Base-by-base conservation (phyloP, 2,888 invertebrate genomes). In the Andrena fulva region DNA sequence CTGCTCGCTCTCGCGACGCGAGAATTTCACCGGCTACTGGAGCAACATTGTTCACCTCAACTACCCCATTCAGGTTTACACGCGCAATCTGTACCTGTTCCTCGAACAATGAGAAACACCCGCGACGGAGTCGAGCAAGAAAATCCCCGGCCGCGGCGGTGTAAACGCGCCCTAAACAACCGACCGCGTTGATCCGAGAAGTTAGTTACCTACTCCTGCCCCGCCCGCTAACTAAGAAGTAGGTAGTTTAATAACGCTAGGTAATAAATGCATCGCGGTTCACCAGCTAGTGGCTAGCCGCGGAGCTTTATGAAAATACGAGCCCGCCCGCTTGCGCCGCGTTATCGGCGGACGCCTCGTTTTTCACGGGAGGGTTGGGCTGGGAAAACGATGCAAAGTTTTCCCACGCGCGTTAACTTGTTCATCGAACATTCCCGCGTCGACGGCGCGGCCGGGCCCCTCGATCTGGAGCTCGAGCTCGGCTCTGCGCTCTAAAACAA, bases 271-370 rank as follows among this genome's bases (percentile, higher is more conserved):
- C 78, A 85, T 80, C 66, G 74, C 59, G 48, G 31, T 52, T 42
- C 29, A 27, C 42, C n/a, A n/a, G n/a, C n/a, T n/a, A n/a, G 52
- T 48, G 24, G 27, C 66, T 63, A 1, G 77, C 20, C 24, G 60
- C 64, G 56, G 54, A 48, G 72, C 70, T 79, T 86, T 79, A 86
- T 86, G 86, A 86, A 86, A 85, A 85, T 85, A 80, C 52, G 76
- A 48, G 70, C 56, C 24, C 27, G 72, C 66, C 29, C 33, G 33
- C 20, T 24, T 31, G 52, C 62, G 35, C 48, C n/a, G 68, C 29
- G 79, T 31, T 66, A 71, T 78, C 72, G 78, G 67, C 62, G 52
- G 60, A 71, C 70, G 63, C 63, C 60, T 48, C 67, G 67, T 80
- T 78, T 78, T 68, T 80, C 80, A 68, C 24, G 20, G 7, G 0